Evolutionary conservation across 2,888 invertebrate genomes (phyloP).

Genomic region (Heteromyza rotundicornis): DNA sequence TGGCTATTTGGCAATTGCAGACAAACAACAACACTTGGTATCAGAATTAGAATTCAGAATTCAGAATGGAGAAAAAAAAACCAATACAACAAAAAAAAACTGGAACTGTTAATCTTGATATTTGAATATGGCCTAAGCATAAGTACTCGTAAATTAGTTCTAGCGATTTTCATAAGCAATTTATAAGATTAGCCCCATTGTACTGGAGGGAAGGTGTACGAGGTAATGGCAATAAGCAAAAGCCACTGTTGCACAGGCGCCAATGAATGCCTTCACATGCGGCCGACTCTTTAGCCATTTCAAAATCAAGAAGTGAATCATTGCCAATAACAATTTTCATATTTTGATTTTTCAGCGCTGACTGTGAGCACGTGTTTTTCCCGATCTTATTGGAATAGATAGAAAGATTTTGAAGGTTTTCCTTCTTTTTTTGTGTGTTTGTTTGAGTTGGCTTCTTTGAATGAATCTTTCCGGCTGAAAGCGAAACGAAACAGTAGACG

Average conservation of each 20-base stretch:
- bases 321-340: background rate
- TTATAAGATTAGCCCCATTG: slow-evolving; percentile 31
- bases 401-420: background rate
- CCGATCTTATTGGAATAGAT: background rate
- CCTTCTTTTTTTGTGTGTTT: background rate
- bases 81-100: background rate
- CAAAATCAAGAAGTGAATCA: background rate
- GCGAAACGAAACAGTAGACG: slow-evolving; percentile 10
- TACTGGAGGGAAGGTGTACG: background rate
- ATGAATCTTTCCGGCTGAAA: slow-evolving; percentile 3
- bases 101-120: slow-evolving; percentile 4
- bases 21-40: no score
- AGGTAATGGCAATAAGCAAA: background rate
- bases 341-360: background rate
- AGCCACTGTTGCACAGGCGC: background rate
- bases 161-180: slow-evolving; percentile 36
- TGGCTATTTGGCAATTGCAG: no score
- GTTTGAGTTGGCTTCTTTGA: background rate
- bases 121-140: background rate
- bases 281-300: background rate
- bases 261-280: background rate
- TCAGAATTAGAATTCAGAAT: no score
- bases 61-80: background rate
- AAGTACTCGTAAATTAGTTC: slow-evolving; percentile 33
- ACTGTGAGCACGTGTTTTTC: background rate